Base-by-base conservation (phyloP, 2,797 vertebrate genomes). In the Tokudaia tokunoshimensis region DNA sequence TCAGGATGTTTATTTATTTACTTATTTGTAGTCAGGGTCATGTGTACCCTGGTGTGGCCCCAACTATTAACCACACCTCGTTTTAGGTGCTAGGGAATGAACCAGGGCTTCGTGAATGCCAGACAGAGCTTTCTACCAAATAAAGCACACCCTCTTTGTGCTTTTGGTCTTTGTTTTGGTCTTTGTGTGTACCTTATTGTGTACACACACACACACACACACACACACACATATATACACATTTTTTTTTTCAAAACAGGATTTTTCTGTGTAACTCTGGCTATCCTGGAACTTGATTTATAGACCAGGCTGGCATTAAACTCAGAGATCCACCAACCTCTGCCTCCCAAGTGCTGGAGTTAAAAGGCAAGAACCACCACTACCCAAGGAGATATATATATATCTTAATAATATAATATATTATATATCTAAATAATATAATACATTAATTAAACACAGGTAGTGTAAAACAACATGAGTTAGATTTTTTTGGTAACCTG, bases 381-480 rank as follows among this genome's bases (percentile, higher is more conserved):
- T n/a, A n/a, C n/a, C n/a, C n/a, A n/a, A n/a, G n/a, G n/a, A n/a
- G n/a, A n/a, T n/a, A 8, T 78, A 55, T 10, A 37, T 7, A 72
- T 41, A 41, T 41, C 41, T 41, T 41, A 41, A 41, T 41, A 41
- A 41, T 41, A 41, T 41, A 41, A n/a, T n/a, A 41, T 41, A 41
- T 2, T 41, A 41, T 41, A 41, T 41, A 41, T 41, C 41, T 41
- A 2, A 41, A 41, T 41, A 41, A 41, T 41, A 41, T 41, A 41
- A 41, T 41, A 41, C 3, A 41, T 41, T 17, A 24, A 29, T 59
- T 59, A 96, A 83, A 63, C 59, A 85, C 52, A 8, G 1, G 65
- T 87, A 14, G 52, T 52, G n/a, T 87, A 83, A 89, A 92, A 92
- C 85, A 91, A 95, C 89, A 94, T 41, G 19, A 84, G 88, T 74